Conservation (phyloP, 1,140 invertebrate species). For the Drosophila pachea region DNA sequence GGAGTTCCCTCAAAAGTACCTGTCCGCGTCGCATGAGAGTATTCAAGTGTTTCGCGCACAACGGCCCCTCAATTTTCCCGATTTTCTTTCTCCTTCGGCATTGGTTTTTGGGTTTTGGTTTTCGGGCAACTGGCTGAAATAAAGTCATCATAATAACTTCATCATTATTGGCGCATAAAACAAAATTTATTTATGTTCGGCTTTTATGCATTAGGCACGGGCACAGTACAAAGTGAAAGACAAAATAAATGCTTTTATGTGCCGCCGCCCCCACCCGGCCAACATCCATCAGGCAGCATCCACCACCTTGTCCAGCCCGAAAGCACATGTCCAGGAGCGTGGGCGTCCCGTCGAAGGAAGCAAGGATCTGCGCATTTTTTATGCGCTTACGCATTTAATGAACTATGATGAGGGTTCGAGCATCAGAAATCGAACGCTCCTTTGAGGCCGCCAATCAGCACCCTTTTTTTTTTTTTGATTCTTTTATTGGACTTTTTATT, state of each 20-base stretch:
- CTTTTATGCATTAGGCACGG: slow-evolving; percentile 62
- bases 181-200: slow-evolving; percentile 73
- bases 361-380: slow-evolving; percentile 30
- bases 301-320: background rate
- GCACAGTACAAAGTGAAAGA: slow-evolving; percentile 51
- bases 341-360: too few species aligned
- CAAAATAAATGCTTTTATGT: slow-evolving; percentile 75
- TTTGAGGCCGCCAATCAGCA: slow-evolving; percentile 62
- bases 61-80: background rate
- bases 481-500: slow-evolving; percentile 55
- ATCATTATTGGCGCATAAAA: slow-evolving; percentile 77
- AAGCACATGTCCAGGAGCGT: too few species aligned
- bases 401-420: slow-evolving; percentile 73
- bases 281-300: background rate
- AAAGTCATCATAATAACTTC: slow-evolving; percentile 77
- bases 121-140: slow-evolving; percentile 30
- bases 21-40: background rate
- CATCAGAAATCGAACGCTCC: slow-evolving; percentile 48
- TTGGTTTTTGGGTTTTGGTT: slow-evolving; percentile 24
- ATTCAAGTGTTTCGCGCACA: background rate
- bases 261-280: slow-evolving; percentile 15
- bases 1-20: too few species aligned
- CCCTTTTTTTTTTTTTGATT: slow-evolving; percentile 75
- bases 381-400: slow-evolving; percentile 72
- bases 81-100: slow-evolving; percentile 36